Evolutionary conservation across 1,140 invertebrate species (phyloP).

Genomic region (Doryteuthis pealeii): DNA sequence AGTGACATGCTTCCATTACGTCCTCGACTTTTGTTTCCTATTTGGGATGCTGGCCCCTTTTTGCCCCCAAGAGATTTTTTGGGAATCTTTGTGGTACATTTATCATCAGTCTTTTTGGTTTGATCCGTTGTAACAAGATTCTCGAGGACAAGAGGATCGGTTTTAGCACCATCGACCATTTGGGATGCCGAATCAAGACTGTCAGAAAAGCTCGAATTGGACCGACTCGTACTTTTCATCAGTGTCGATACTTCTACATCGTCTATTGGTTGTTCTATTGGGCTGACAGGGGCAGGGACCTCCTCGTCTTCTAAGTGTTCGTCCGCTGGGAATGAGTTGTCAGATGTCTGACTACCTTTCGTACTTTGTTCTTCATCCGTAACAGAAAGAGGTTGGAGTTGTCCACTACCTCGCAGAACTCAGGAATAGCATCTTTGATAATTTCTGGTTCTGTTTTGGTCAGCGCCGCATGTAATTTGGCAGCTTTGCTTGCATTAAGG

Average conservation of each 20-base stretch:
- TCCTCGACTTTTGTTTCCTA: not conserved
- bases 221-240: not conserved
- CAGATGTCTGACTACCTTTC: not conserved
- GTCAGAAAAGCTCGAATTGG: constrained; percentile 10
- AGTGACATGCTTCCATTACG: not conserved
- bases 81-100: not conserved
- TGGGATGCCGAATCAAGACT: constrained; percentile 8
- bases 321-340: not conserved
- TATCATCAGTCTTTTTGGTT: not conserved
- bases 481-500: not conserved
- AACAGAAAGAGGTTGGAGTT: not conserved
- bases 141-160: not conserved
- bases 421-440: no score
- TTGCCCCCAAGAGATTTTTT: not conserved
- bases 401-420: no score
- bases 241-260: not conserved
- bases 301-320: not conserved
- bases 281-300: not conserved
- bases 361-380: not conserved
- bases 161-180: not conserved
- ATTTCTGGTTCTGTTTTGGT: no score
- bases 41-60: not conserved
- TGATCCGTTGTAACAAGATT: not conserved
- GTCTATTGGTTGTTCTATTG: not conserved
- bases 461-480: no score